phyloP scores from a whole-genome alignment of 2,888 invertebrate genomes.

The Eucera pruinosa region DNA sequence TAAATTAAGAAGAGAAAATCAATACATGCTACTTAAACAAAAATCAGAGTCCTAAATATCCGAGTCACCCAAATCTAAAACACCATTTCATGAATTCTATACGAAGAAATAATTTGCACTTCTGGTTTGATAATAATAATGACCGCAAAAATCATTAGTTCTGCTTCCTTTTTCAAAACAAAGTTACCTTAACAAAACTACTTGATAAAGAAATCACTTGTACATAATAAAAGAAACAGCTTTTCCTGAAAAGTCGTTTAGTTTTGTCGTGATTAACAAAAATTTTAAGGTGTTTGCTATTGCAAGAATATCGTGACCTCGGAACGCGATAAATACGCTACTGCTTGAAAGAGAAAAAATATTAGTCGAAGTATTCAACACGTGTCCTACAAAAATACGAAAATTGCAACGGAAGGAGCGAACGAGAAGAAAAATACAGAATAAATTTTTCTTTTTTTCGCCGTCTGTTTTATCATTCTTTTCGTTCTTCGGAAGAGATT shows the following conservation, averaged over 20 bases:
- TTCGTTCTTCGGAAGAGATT: slow-evolving; percentile 25
- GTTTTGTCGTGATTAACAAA: slow-evolving; percentile 27
- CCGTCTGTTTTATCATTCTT: slow-evolving; percentile 6
- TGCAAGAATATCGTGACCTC: slow-evolving; percentile 18
- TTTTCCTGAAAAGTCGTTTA: neutral
- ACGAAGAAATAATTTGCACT: no score
- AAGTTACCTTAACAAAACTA: neutral
- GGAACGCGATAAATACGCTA: slow-evolving; percentile 37
- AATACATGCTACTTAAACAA: no score
- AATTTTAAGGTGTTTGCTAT: slow-evolving; percentile 27
- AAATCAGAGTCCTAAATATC: no score
- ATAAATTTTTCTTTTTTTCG: slow-evolving; percentile 11
- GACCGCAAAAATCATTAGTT: no score
- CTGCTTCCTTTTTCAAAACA: no score
- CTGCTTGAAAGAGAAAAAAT: slow-evolving; percentile 20
- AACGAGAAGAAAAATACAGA: slow-evolving; percentile 9
- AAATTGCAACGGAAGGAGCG: slow-evolving; percentile 34
- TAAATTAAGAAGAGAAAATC: no score
- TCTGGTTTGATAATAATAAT: no score
- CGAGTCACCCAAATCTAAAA: no score
- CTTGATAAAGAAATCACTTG: neutral
- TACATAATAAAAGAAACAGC: no score
- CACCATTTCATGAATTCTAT: no score
- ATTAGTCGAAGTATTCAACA: slow-evolving; percentile 24
- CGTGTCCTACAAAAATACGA: slow-evolving; percentile 30